A percentile compares a stretch with the other conserved stretches of the same genome.
These are phyloP conservation scores for Eilema caniola DNA, from an alignment of 2,888 invertebrate species.

Conservation along the genomic window DNA sequence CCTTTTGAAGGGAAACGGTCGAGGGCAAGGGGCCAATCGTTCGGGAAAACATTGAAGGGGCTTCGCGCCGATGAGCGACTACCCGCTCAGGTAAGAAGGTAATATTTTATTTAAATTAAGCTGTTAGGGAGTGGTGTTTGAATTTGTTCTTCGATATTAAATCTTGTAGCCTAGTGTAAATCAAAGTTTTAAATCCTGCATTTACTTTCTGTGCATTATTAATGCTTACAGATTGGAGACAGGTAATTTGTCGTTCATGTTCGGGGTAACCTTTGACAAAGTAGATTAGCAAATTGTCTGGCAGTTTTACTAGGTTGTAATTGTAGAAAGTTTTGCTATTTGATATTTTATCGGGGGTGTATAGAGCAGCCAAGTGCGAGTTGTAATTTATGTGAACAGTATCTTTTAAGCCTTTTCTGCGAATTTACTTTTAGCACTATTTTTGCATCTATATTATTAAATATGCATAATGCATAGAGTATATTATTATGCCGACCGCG, in stretches of 20 bases:
- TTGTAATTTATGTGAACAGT: too few species aligned
- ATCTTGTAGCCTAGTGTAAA: conserved; percentile 53
- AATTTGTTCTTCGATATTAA: conserved; percentile 65
- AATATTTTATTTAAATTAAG: conserved; percentile 79
- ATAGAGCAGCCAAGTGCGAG: too few species aligned
- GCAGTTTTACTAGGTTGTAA: not conserved
- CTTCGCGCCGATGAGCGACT: conserved; percentile 67
- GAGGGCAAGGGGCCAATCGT: conserved; percentile 70
- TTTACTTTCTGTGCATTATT: conserved; percentile 43
- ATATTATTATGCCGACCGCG: too few species aligned
- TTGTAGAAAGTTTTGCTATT: not conserved
- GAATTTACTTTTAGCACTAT: too few species aligned
- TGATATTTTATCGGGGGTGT: too few species aligned
- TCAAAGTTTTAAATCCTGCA: conserved; percentile 41
- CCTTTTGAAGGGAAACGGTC: conserved; percentile 54
- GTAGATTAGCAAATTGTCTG: not conserved
- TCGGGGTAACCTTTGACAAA: not conserved
- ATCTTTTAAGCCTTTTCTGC: too few species aligned
- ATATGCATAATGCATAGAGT: too few species aligned
- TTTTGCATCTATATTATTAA: too few species aligned
- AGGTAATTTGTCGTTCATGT: conserved; percentile 18
- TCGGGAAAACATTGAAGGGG: conserved; percentile 72
- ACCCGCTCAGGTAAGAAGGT: conserved; percentile 66
- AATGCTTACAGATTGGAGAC: conserved; percentile 23
- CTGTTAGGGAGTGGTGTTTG: conserved; percentile 61